These are phyloP conservation scores for Thera britannica DNA, from an alignment of 2,888 invertebrate genomes.

Conservation along the genomic window DNA sequence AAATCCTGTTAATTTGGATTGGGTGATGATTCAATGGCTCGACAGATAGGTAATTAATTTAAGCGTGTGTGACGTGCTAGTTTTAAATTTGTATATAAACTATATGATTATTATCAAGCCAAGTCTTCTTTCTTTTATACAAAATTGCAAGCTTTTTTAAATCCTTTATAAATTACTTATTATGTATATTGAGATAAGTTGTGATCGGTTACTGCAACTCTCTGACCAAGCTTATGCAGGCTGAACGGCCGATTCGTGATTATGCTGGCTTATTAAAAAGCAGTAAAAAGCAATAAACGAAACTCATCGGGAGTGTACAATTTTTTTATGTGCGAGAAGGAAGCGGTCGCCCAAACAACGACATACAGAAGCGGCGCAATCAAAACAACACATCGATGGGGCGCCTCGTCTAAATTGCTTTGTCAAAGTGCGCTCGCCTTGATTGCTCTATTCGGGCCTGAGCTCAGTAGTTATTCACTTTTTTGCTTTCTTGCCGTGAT, in stretches of 20 bases:
- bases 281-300: slow-evolving; percentile 59
- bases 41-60: slow-evolving; percentile 13
- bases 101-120: too few relatives aligned
- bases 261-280: slow-evolving; percentile 53
- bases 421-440: slow-evolving; percentile 79
- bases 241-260: neutral
- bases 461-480: slow-evolving; percentile 54
- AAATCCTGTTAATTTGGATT: slow-evolving; percentile 55
- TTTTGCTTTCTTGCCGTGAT: slow-evolving; percentile 63
- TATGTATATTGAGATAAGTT: neutral
- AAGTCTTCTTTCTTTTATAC: too few relatives aligned
- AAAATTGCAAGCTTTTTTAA: too few relatives aligned
- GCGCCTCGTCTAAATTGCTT: slow-evolving; percentile 77
- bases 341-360: slow-evolving; percentile 67
- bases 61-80: slow-evolving; percentile 5
- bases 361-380: slow-evolving; percentile 76
- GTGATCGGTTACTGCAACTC: neutral
- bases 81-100: neutral
- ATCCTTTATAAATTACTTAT: neutral
- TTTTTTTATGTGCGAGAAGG: slow-evolving; percentile 64
- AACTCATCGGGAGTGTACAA: slow-evolving; percentile 62
- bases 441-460: slow-evolving; percentile 80
- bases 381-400: slow-evolving; percentile 79
- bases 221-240: neutral
- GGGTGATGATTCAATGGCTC: slow-evolving; percentile 39